Percentiles rank a stretch among this genome's conserved stretches.
These are phyloP conservation scores for Perca fluviatilis DNA, from an alignment of 2,113 vertebrate species.

Conservation along the genomic window DNA sequence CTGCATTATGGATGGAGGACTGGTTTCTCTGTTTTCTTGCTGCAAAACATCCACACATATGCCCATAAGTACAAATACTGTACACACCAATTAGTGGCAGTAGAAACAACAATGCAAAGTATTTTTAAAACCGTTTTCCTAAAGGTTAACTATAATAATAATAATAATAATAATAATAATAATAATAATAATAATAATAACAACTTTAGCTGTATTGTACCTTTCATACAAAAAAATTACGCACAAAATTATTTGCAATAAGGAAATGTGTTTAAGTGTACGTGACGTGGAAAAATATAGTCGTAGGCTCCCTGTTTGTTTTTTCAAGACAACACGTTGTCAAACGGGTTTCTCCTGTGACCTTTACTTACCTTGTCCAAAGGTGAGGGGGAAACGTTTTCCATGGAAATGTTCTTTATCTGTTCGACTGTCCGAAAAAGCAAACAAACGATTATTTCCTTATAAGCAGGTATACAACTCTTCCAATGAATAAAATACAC, in stretches of 20 bases:
- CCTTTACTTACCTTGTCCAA: constrained; percentile 84
- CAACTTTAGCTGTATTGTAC: no score
- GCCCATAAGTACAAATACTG: background rate
- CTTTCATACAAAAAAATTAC: no score
- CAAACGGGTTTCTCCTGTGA: background rate
- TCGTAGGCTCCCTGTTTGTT: background rate
- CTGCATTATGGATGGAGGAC: constrained; percentile 11
- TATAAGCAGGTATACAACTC: background rate
- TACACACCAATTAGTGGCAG: background rate
- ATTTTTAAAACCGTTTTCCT: background rate
- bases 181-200: no score
- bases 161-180: no score
- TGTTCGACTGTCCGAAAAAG: background rate
- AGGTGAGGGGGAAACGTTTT: constrained; percentile 64
- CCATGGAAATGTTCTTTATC: constrained; percentile 46
- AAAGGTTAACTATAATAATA: background rate
- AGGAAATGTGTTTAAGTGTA: no score
- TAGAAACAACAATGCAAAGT: background rate
- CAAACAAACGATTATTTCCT: background rate
- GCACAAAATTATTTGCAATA: no score
- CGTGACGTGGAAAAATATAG: no score
- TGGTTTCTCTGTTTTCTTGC: constrained; percentile 48
- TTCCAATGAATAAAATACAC: background rate
- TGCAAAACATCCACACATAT: constrained; percentile 25
- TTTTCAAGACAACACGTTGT: background rate